phyloP scores from a whole-genome alignment of 2,888 invertebrate genomes.

The Odontothrips loti region DNA sequence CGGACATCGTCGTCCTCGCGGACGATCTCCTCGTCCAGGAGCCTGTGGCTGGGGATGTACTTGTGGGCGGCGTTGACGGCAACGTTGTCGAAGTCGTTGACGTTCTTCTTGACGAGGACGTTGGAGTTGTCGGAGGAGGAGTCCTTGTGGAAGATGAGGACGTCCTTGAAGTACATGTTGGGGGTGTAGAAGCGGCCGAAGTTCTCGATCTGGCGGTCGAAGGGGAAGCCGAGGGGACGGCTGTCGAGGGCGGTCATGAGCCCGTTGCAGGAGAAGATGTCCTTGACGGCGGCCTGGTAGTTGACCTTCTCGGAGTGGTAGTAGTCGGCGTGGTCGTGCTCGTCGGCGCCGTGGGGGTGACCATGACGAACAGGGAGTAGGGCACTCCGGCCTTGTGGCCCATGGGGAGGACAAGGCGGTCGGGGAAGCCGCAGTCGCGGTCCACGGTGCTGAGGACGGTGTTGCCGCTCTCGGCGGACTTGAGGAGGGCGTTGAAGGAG shows the following conservation, averaged over 20 bases:
- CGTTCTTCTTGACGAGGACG: too few relatives aligned
- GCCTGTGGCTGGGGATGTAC: too few relatives aligned
- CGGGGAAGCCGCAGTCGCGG: slow-evolving; percentile 57
- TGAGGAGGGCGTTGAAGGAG: slow-evolving; percentile 60
- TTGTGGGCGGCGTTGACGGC: too few relatives aligned
- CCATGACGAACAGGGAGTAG: slow-evolving; percentile 58
- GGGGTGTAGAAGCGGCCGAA: slow-evolving; percentile 48
- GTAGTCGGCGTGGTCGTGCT: slow-evolving; percentile 40
- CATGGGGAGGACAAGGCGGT: slow-evolving; percentile 61
- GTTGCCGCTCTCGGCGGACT: slow-evolving; percentile 56
- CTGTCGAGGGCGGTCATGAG: slow-evolving; percentile 50
- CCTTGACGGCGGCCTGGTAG: slow-evolving; percentile 39
- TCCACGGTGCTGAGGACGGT: slow-evolving; percentile 48
- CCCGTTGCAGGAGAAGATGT: slow-evolving; percentile 40
- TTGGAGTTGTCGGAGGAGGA: slow-evolving; percentile 35
- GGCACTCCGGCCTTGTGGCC: slow-evolving; percentile 60
- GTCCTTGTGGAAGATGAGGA: slow-evolving; percentile 54
- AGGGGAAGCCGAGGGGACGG: slow-evolving; percentile 56
- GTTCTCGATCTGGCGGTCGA: slow-evolving; percentile 54
- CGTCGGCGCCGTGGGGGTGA: slow-evolving; percentile 49
- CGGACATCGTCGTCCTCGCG: too few relatives aligned
- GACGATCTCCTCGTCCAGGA: too few relatives aligned
- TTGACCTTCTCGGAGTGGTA: slow-evolving; percentile 36
- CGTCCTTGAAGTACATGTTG: slow-evolving; percentile 53
- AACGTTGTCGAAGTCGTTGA: too few relatives aligned